phyloP scores from a whole-genome alignment of 2,797 vertebrate genomes.

The Melanotaenia maccullochi region DNA sequence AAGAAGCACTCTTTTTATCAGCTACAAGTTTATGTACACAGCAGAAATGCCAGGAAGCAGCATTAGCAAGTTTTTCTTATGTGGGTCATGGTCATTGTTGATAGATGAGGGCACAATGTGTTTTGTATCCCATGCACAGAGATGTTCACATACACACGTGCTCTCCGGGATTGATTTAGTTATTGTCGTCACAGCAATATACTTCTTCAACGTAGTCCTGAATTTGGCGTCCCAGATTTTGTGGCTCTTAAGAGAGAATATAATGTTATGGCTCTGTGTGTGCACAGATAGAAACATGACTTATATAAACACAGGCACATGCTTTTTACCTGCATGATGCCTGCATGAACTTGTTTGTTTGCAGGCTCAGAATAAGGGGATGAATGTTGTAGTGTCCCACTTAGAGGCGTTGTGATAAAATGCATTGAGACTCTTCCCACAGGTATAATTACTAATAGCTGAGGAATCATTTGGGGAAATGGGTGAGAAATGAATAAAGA shows the following conservation, averaged over 20 bases:
- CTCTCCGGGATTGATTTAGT: constrained; percentile 42
- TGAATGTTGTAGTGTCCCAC: constrained; percentile 24
- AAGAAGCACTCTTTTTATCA: constrained; percentile 33
- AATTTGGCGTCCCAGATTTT: constrained; percentile 62
- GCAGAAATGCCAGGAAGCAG: constrained; percentile 33
- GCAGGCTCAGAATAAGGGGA: constrained; percentile 30
- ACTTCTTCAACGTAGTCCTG: constrained; percentile 13
- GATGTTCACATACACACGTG: constrained; percentile 3
- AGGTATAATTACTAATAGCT: not conserved
- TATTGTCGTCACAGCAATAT: constrained; percentile 41
- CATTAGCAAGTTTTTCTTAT: constrained; percentile 47
- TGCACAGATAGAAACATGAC: constrained; percentile 35
- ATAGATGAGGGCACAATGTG: constrained; percentile 40
- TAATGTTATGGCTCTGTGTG: constrained; percentile 43
- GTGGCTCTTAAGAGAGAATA: constrained; percentile 49
- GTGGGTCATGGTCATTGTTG: constrained; percentile 49
- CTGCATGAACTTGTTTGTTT: constrained; percentile 26
- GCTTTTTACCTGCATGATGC: constrained; percentile 37
- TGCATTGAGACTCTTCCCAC: constrained; percentile 15
- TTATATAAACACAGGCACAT: constrained; percentile 27
- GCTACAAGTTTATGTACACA: constrained; percentile 2
- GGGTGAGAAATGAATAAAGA: not conserved
- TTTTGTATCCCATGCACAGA: constrained; percentile 30
- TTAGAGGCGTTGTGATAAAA: constrained; percentile 38
- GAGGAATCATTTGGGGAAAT: not conserved